A percentile compares a stretch with the other conserved stretches of the same genome.
These are phyloP conservation scores for Caenorhabditis briggsae DNA, from an alignment of 1,140 invertebrate genomes.

Conservation along the genomic window DNA sequence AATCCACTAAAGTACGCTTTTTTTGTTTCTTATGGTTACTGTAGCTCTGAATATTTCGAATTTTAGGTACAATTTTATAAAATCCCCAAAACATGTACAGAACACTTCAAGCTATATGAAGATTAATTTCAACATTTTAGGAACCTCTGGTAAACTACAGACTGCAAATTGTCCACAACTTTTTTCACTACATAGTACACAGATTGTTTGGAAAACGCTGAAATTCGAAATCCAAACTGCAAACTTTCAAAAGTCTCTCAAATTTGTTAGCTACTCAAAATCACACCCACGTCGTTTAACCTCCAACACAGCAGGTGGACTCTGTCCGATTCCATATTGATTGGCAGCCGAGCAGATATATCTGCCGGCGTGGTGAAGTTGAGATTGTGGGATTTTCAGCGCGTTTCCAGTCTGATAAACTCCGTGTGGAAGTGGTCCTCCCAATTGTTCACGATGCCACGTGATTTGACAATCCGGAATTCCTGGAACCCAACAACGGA, in stretches of 20 bases:
- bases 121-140: no score
- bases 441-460: slow-evolving; percentile 75
- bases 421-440: slow-evolving; percentile 74
- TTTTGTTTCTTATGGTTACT: no score
- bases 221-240: not conserved
- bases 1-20: no score
- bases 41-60: no score
- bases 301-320: slow-evolving; percentile 74
- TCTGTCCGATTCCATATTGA: slow-evolving; percentile 71
- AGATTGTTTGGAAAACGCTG: no score
- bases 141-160: no score
- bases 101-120: no score
- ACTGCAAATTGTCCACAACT: no score
- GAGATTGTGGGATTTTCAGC: slow-evolving; percentile 72
- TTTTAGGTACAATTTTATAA: no score
- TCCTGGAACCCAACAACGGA: slow-evolving; percentile 75
- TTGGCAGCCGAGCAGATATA: slow-evolving; percentile 76
- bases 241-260: not conserved
- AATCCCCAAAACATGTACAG: no score
- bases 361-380: slow-evolving; percentile 73
- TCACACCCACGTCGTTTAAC: slow-evolving; percentile 69
- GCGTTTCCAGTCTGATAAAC: slow-evolving; percentile 74
- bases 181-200: no score
- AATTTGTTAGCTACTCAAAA: not conserved
- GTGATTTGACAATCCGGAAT: slow-evolving; percentile 76